These are phyloP conservation scores for Nannoperca australis DNA, from an alignment of 2,797 vertebrate species.

Conservation along the genomic window DNA sequence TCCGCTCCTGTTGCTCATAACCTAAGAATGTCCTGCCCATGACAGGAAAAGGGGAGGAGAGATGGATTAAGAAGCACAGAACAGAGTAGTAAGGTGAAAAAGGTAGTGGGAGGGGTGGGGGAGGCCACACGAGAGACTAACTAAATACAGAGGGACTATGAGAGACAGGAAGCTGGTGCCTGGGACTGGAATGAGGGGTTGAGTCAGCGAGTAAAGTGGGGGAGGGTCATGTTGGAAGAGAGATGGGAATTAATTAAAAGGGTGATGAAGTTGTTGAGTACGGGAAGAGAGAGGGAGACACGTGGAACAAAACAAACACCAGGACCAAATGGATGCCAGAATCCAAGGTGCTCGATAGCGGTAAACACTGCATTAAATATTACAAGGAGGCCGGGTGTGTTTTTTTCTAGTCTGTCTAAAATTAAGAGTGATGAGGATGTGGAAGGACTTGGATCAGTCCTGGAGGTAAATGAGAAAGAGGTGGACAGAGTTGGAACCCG, in stretches of 20 bases:
- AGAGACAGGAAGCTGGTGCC: conserved; percentile 75
- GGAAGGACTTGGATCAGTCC: conserved; percentile 39
- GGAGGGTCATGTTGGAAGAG: conserved; percentile 65
- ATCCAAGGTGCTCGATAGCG: conserved; percentile 8
- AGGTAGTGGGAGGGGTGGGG: conserved; percentile 17
- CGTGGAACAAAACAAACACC: neutral
- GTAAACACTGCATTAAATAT: conserved; percentile 1
- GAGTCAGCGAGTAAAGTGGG: conserved; percentile 59
- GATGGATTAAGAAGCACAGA: conserved; percentile 10
- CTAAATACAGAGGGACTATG: conserved; percentile 44
- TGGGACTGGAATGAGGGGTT: conserved; percentile 75
- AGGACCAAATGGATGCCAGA: neutral
- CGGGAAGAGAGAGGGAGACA: neutral
- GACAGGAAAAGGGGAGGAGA: conserved; percentile 22
- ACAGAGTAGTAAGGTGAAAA: conserved; percentile 48
- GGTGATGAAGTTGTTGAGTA: neutral
- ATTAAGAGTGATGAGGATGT: conserved; percentile 30
- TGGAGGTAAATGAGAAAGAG: conserved; percentile 60
- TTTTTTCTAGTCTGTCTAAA: conserved; percentile 23
- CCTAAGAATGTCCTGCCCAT: conserved; percentile 71
- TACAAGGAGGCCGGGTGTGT: conserved; percentile 22
- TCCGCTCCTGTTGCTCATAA: conserved; percentile 57
- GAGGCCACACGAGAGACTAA: conserved; percentile 29
- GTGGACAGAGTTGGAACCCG: conserved; percentile 45
- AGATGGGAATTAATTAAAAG: conserved; percentile 51